Evolutionary conservation across 2,888 invertebrate genomes (phyloP).

Genomic region (Miltochrista miniata): DNA sequence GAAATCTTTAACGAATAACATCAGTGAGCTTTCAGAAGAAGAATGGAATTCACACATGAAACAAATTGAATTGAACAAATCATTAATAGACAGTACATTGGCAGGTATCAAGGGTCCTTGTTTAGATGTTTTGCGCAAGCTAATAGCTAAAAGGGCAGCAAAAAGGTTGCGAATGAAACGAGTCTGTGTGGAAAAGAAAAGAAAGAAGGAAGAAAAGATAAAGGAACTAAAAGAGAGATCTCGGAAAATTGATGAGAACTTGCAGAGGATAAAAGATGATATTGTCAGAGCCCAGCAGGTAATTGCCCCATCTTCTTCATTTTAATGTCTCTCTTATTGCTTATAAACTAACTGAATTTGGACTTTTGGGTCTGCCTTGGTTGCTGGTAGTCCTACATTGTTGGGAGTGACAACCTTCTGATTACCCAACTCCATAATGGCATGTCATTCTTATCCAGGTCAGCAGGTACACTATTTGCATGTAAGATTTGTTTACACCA

Average conservation of each 20-base stretch:
- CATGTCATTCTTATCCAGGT: too few species aligned
- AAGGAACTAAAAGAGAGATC: constrained; percentile 78
- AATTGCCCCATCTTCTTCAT: background rate
- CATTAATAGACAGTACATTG: constrained; percentile 65
- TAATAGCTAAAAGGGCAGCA: constrained; percentile 70
- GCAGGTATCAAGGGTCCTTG: constrained; percentile 65
- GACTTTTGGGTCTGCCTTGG: too few species aligned
- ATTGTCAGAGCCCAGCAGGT: constrained; percentile 85
- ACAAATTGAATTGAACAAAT: constrained; percentile 77
- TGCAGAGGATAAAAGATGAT: constrained; percentile 85
- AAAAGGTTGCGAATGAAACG: constrained; percentile 77
- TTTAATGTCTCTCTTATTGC: background rate
- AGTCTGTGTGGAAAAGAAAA: constrained; percentile 56
- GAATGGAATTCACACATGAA: constrained; percentile 82
- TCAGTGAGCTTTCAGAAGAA: constrained; percentile 68
- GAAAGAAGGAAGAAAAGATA: constrained; percentile 60
- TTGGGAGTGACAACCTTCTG: too few species aligned
- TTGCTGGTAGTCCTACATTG: too few species aligned
- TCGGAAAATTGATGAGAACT: constrained; percentile 86
- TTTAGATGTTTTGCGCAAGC: constrained; percentile 64
- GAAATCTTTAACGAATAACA: constrained; percentile 67
- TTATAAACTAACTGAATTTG: background rate
- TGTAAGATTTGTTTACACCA: too few species aligned
- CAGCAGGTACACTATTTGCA: too few species aligned
- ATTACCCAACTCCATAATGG: too few species aligned